A percentile compares a stretch with the other conserved stretches of the same genome.
These are phyloP conservation scores for Drosophila suboccidentalis DNA, from an alignment of 2,888 invertebrate species.

Conservation along the genomic window DNA sequence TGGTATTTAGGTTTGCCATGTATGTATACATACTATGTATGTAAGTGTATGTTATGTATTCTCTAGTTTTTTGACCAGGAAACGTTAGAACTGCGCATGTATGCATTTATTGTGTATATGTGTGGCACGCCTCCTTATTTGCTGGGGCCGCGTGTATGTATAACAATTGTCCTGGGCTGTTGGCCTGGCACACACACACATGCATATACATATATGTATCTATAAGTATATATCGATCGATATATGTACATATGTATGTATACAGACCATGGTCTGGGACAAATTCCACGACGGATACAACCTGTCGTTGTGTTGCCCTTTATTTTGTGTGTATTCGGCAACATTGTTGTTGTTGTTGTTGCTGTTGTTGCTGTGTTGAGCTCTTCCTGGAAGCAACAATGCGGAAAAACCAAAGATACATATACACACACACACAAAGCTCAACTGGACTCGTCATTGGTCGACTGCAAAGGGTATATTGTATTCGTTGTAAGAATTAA, in stretches of 20 bases:
- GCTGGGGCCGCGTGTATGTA: conserved; percentile 31
- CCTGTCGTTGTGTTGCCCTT: conserved; percentile 54
- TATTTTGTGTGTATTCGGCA: conserved; percentile 43
- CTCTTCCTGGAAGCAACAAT: conserved; percentile 64
- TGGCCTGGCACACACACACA: conserved; percentile 45
- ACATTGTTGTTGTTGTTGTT: too few relatives aligned
- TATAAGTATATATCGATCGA: conserved; percentile 63
- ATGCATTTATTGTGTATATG: conserved; percentile 5
- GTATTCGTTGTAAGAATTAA: too few relatives aligned
- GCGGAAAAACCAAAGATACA: conserved; percentile 52
- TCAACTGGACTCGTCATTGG: not conserved
- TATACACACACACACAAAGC: not conserved
- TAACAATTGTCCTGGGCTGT: conserved; percentile 68
- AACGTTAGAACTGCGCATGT: conserved; percentile 59
- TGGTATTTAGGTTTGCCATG: not conserved
- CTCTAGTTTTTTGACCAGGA: conserved; percentile 43
- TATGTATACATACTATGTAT: conserved; percentile 10
- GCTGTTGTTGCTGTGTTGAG: conserved; percentile 8
- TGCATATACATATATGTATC: not conserved
- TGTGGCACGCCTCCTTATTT: conserved; percentile 42
- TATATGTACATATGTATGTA: conserved; percentile 1
- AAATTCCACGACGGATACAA: conserved; percentile 74
- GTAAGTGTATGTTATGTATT: conserved; percentile 18
- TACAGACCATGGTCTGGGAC: conserved; percentile 76
- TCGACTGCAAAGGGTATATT: not conserved